These are phyloP conservation scores for Teinopalpus imperialis DNA, from an alignment of 2,888 invertebrate species.

Conservation along the genomic window DNA sequence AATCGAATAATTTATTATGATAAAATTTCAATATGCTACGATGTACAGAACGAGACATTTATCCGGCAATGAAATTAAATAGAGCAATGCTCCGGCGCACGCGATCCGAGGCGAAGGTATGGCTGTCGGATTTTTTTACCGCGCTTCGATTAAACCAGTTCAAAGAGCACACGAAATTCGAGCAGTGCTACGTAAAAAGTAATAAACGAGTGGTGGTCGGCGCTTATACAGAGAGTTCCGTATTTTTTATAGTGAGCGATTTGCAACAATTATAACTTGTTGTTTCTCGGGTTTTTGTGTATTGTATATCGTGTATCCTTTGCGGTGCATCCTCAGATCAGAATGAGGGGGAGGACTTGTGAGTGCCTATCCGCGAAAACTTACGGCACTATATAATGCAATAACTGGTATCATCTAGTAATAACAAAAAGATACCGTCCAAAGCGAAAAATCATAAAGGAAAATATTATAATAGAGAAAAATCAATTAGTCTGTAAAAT, in stretches of 20 bases:
- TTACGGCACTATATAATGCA: too few species aligned
- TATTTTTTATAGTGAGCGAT: constrained; percentile 9
- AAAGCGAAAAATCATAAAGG: too few species aligned
- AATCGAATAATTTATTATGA: neutral
- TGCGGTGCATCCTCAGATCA: too few species aligned
- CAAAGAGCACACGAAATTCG: constrained; percentile 70
- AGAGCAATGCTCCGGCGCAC: constrained; percentile 58
- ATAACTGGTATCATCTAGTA: too few species aligned
- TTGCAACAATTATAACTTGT: too few species aligned
- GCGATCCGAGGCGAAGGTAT: constrained; percentile 48
- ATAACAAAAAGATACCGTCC: too few species aligned
- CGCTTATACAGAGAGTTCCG: constrained; percentile 2
- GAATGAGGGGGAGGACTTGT: too few species aligned
- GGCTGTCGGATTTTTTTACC: constrained; percentile 57
- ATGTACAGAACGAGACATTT: constrained; percentile 31
- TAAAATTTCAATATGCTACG: constrained; percentile 15
- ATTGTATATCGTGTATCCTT: too few species aligned
- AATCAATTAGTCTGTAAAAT: too few species aligned
- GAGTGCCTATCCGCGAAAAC: too few species aligned
- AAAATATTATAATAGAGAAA: too few species aligned
- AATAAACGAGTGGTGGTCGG: constrained; percentile 29
- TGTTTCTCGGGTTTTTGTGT: too few species aligned
- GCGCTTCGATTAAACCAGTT: constrained; percentile 66
- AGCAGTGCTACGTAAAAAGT: constrained; percentile 50
- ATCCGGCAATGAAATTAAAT: constrained; percentile 55